Evolutionary conservation across 1,140 invertebrate genomes (phyloP).

Genomic region (Ooceraea biroi): DNA sequence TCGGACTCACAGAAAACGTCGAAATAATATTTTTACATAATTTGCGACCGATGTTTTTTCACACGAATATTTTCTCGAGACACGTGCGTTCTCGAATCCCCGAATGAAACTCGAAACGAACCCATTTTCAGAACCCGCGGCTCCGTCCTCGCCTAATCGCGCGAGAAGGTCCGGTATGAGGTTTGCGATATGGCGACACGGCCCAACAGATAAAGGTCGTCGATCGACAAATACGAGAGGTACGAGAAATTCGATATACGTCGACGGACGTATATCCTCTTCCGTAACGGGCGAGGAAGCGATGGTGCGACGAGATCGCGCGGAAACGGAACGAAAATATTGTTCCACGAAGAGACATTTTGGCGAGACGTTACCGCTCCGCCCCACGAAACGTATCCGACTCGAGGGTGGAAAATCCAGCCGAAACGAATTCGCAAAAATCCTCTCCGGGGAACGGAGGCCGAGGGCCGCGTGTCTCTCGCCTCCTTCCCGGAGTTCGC

Average conservation of each 20-base stretch:
- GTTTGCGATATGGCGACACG: conserved; percentile 21
- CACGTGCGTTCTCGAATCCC: too few species aligned
- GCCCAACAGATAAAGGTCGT: conserved; percentile 25
- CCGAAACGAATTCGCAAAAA: conserved; percentile 75
- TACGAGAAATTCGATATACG: conserved; percentile 42
- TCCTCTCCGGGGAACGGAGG: conserved; percentile 71
- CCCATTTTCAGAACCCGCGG: not conserved
- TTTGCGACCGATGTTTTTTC: not conserved
- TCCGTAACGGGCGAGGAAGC: not conserved
- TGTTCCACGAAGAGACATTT: conserved; percentile 70
- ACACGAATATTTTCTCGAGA: conserved; percentile 11
- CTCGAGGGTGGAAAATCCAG: conserved; percentile 64
- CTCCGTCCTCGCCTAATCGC: conserved; percentile 14
- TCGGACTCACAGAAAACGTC: not conserved
- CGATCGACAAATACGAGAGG: conserved; percentile 18
- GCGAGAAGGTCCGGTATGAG: conserved; percentile 10
- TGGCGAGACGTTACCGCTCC: conserved; percentile 43
- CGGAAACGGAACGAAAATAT: conserved; percentile 68
- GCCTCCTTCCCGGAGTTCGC: conserved; percentile 35
- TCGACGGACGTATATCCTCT: conserved; percentile 4
- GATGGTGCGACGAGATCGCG: conserved; percentile 11
- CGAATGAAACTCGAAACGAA: conserved; percentile 23
- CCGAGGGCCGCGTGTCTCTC: conserved; percentile 30
- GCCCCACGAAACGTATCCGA: conserved; percentile 28
- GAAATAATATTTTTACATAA: conserved; percentile 39